phyloP scores from a whole-genome alignment of 2,888 invertebrate species.

The Nomada lathburiana region DNA sequence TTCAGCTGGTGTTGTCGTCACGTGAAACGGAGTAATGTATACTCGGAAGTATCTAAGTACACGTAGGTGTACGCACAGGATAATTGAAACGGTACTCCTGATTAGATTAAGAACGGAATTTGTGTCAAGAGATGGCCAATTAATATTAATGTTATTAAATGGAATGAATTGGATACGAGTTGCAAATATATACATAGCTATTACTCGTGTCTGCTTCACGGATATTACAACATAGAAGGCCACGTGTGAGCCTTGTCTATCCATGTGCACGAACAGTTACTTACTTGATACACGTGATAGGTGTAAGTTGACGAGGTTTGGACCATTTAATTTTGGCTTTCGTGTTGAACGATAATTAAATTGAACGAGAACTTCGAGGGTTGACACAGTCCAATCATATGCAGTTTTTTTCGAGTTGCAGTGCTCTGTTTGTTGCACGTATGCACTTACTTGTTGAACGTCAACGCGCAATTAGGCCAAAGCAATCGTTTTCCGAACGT shows the following conservation, averaged over 20 bases:
- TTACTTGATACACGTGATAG: conserved; percentile 12
- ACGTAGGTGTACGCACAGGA: conserved; percentile 5
- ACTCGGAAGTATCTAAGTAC: neutral
- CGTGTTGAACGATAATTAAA: neutral
- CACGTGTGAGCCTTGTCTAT: neutral
- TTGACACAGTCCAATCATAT: neutral
- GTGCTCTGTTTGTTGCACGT: neutral
- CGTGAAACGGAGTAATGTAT: conserved; percentile 1
- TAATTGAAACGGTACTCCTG: conserved; percentile 54
- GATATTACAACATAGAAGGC: conserved; percentile 44
- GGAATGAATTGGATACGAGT: conserved; percentile 59
- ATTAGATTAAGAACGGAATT: conserved; percentile 52
- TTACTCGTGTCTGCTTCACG: conserved; percentile 58
- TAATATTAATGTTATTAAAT: conserved; percentile 63
- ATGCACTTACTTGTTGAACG: neutral
- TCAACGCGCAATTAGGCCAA: conserved; percentile 44
- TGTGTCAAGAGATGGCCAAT: conserved; percentile 41
- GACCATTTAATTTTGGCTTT: conserved; percentile 29
- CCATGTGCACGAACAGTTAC: neutral
- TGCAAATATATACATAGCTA: conserved; percentile 44
- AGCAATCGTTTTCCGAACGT: conserved; percentile 10
- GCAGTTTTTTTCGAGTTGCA: neutral
- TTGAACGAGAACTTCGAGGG: neutral
- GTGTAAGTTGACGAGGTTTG: neutral
- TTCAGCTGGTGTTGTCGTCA: neutral